These are phyloP conservation scores for Pangasius sanitwongsei DNA, from an alignment of 2,797 vertebrate genomes.

Conservation along the genomic window DNA sequence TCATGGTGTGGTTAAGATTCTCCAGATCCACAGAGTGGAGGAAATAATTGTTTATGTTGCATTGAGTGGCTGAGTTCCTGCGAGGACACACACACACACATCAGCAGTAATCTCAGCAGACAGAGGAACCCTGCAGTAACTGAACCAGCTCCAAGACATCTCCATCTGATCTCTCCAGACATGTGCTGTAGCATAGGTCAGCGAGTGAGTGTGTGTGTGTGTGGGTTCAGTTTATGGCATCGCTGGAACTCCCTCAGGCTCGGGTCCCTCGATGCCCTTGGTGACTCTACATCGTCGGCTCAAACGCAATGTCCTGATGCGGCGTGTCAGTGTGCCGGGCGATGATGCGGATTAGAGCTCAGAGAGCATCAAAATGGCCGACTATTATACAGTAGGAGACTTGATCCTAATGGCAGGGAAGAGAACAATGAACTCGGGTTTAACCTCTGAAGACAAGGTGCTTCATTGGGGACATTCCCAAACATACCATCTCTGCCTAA, in stretches of 20 bases:
- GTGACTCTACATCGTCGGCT: constrained; percentile 56
- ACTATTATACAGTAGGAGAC: constrained; percentile 24
- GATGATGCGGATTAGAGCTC: constrained; percentile 33
- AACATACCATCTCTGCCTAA: too few relatives aligned
- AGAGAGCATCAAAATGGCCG: constrained; percentile 30
- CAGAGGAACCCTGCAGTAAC: constrained; percentile 72
- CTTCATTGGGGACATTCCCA: neutral
- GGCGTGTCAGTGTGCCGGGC: constrained; percentile 60
- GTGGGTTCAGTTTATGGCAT: constrained; percentile 6
- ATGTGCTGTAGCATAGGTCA: constrained; percentile 40
- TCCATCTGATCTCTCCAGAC: constrained; percentile 57
- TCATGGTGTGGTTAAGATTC: too few relatives aligned
- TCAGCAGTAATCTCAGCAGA: constrained; percentile 27
- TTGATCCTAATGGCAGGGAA: neutral
- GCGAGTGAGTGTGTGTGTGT: neutral
- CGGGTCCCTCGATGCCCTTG: constrained; percentile 41
- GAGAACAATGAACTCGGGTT: neutral
- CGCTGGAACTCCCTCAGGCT: constrained; percentile 45
- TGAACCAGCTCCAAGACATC: constrained; percentile 55
- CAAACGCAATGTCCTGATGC: constrained; percentile 66
- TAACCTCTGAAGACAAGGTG: neutral
- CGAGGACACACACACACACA: neutral
- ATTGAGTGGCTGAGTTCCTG: too few relatives aligned
- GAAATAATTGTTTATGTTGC: too few relatives aligned
- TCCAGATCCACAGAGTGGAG: too few relatives aligned